Percentiles rank a stretch among this genome's conserved stretches.
These are phyloP conservation scores for Kryptolebias ocellatus DNA, from an alignment of 2,797 vertebrate species.

Conservation along the genomic window DNA sequence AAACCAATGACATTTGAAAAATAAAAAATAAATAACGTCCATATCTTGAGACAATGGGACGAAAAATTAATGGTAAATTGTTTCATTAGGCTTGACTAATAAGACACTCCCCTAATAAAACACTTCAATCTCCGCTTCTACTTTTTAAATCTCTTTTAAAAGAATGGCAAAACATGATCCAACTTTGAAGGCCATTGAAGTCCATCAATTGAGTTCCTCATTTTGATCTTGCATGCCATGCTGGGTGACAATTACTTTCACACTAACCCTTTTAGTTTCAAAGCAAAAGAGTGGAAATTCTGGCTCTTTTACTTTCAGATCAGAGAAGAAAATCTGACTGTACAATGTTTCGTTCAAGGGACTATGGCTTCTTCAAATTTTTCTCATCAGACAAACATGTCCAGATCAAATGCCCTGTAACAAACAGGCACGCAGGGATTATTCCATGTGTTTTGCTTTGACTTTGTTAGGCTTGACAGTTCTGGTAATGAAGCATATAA, in stretches of 20 bases:
- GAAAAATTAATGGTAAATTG: too few relatives aligned
- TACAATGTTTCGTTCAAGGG: slow-evolving; percentile 42
- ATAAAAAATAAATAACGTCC: too few relatives aligned
- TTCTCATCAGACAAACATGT: slow-evolving; percentile 55
- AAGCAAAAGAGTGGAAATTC: slow-evolving; percentile 29
- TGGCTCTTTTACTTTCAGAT: slow-evolving; percentile 53
- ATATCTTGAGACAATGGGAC: too few relatives aligned
- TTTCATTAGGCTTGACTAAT: too few relatives aligned
- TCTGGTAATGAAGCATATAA: slow-evolving; percentile 70
- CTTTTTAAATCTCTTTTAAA: too few relatives aligned
- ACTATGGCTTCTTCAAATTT: slow-evolving; percentile 19
- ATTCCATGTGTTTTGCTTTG: slow-evolving; percentile 59
- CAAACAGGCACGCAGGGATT: slow-evolving; percentile 49
- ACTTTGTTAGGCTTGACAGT: slow-evolving; percentile 64
- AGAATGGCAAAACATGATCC: too few relatives aligned
- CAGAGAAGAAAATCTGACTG: slow-evolving; percentile 52
- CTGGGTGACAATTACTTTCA: background rate
- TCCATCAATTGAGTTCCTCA: too few relatives aligned
- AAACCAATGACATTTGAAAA: too few relatives aligned
- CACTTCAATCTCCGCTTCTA: too few relatives aligned
- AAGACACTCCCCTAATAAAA: too few relatives aligned
- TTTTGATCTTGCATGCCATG: too few relatives aligned
- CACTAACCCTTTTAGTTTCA: slow-evolving; percentile 17
- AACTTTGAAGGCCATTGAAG: too few relatives aligned
- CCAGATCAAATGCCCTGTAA: slow-evolving; percentile 63